Evolutionary conservation across 92 coral and sea anemone genomes (phyloP), one percentile per base, ranked within the genome.

Genomic region (Pocillopora grandis): DNA sequence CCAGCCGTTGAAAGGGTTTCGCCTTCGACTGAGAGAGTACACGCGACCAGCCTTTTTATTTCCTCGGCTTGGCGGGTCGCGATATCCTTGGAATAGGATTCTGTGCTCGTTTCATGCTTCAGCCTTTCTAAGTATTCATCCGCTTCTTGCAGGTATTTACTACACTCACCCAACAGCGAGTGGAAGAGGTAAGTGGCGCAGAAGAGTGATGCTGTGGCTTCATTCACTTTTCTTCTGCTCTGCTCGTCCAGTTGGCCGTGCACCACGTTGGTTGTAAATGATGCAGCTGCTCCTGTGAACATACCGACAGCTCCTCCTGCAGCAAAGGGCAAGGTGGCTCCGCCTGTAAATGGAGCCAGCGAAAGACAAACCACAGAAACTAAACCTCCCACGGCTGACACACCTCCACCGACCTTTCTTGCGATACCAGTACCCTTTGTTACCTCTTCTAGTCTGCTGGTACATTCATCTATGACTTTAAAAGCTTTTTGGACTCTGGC

Each of bases 181-280:
- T 79, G 84, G 62, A 79, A 75, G 17, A 48, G 64, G 6, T 65
- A 79, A 36, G 84, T 79, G 3, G 84, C 84, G 21, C 73, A 15
- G 35, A 79, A 12, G 65, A 79, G 63, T 20, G 84, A 64, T 56
- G 62, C 63, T 52, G 84, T 79, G 84, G 75, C 84, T 37, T 66
- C 48, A 12, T 66, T n/a, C 18, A 79, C 58, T 79, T 79, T 64
- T 61, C 66, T 65, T 49, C 8, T 52, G 12, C 48, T 35, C 15
- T 61, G 48, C 84, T 79, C 55, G 9, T 65, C 84, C 73, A 59
- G 42, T 11, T 13, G 35, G 19, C 37, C 31, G 73, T 52, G 66
- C 9, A 79, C 65, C 64, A 79, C 23, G 42, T 6, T 42, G 1
- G 12, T 9, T 5, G 79, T 12, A 9, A 75, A 49, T 16, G 79